Evolutionary conservation across 1,140 invertebrate genomes (phyloP), one percentile per base, ranked within the genome.

Genomic region (Diorhabda sublineata): DNA sequence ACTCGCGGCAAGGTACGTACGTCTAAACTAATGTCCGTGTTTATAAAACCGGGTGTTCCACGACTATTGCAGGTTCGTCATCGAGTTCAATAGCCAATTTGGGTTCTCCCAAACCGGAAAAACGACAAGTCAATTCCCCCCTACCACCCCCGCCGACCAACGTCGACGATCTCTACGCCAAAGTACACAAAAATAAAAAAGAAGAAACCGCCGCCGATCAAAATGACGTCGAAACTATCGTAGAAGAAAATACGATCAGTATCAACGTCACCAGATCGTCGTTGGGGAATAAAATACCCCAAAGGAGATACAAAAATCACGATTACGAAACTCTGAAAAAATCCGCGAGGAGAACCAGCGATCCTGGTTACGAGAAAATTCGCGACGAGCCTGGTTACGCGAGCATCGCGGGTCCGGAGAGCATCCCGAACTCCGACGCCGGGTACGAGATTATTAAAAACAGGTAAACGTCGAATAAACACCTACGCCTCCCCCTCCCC

Each of bases 81-180:
- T 93, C 91, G 3, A 92, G 90, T 74, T 91, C 90, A 3, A 86
- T 90, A 59, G 86, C 88, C 59, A 89, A 90, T 75, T 81, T 91
- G 11, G 88, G 90, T 42, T 93, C 92, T 0, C 92, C 92, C 0
- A 93, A 93, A 78, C 91, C 91, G 1, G 92, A 94, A 81, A 93
- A 93, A 81, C 85, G 92, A n/a, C 91, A 92, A 79, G 92, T 91
- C 2, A 93, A 93, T 81, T 93, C 91, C 0, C 92, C 92, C 1
- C 77, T 93, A 45, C 91, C 92, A 7, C 90, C 91, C 5, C 91
- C 91, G 2, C 91, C 90, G 1, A 61, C 67, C 42, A 90, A 90
- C 74, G 75, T 92, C 1, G 93, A 95, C 76, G 92, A 93, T 73
- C 92, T 94, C 89, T 94, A 94, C 78, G 92, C 92, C 0, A 95